Base-by-base conservation (phyloP, 2,113 vertebrate species). In the Lanius collurio region DNA sequence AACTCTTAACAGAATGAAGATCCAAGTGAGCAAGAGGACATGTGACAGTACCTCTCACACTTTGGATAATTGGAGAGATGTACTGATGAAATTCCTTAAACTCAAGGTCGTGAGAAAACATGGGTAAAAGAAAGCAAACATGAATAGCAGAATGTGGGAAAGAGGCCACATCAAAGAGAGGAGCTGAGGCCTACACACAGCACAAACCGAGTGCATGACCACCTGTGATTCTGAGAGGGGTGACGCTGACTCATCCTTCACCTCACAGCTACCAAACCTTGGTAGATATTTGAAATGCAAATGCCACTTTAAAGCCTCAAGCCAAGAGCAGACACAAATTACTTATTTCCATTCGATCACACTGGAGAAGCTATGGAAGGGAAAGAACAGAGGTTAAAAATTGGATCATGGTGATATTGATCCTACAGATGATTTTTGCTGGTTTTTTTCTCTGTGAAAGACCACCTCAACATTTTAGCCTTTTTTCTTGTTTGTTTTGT, bases 121-220 rank as follows among this genome's bases (percentile, higher is more conserved):
- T 18, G 3, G 44, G 67, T 42, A 92, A 83, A 90, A 83, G 84
- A 90, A 96, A 95, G 84, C 5, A 12, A 93, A 77, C 4, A 28
- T 64, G 93, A 88, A 95, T 14, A 83, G 71, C 50, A 86, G 82
- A 79, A 93, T 59, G 85, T 91, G 92, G 90, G 92, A 88, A 88
- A 90, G 85, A 59, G 50, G 60, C 82, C 53, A 78, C 83, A 81
- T 74, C 84, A 89, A 87, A 94, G 8, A 57, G 65, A 79, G 77
- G 35, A 83, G 65, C 70, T 76, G 78, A 91, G n/a, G 59, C 24
- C 70, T 83, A 9, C 9, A 19, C 15, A 49, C 20, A 89, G 31
- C 63, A 63, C 13, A 73, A 82, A 62, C 31, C 1, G 0, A 74
- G n/a, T 1, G 14, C 1, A 1, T 13, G 52, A 52, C n/a, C 89